These are phyloP conservation scores for Cephus sareptanus DNA, from an alignment of 2,888 invertebrate species.

Conservation along the genomic window DNA sequence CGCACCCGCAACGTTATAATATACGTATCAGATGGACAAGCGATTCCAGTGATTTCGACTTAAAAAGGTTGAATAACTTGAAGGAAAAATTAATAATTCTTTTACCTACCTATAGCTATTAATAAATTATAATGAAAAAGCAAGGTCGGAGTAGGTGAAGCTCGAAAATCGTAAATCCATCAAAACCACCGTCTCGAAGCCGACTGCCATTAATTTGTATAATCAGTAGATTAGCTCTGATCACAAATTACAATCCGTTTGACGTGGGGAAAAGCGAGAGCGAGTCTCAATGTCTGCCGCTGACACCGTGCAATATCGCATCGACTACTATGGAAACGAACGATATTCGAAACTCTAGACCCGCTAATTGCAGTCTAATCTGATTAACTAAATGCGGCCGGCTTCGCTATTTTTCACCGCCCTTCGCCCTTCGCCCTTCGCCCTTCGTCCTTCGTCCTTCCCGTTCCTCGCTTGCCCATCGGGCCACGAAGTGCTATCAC, in stretches of 20 bases:
- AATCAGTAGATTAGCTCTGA: conserved; percentile 32
- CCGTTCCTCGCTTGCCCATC: neutral
- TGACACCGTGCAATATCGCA: no score
- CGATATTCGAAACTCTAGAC: conserved; percentile 17
- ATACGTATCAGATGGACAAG: no score
- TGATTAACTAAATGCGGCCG: conserved; percentile 31
- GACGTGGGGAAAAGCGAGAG: neutral
- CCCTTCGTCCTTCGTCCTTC: neutral
- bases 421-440: neutral
- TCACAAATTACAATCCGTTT: conserved; percentile 28
- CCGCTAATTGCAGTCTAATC: conserved; percentile 39
- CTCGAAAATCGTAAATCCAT: conserved; percentile 28
- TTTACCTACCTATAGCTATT: no score
- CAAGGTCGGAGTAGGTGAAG: no score
- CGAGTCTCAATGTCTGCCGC: no score
- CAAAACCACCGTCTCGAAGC: conserved; percentile 20
- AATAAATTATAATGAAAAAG: no score
- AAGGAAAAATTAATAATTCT: no score
- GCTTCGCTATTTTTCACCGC: conserved; percentile 3
- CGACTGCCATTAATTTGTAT: conserved; percentile 32
- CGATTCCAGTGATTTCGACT: no score
- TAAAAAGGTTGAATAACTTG: no score
- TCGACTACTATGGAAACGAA: no score
- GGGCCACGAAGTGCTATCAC: conserved; percentile 29
- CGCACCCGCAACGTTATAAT: no score